Base-by-base conservation (phyloP, 2,113 vertebrate species). In the Polypterus senegalus region DNA sequence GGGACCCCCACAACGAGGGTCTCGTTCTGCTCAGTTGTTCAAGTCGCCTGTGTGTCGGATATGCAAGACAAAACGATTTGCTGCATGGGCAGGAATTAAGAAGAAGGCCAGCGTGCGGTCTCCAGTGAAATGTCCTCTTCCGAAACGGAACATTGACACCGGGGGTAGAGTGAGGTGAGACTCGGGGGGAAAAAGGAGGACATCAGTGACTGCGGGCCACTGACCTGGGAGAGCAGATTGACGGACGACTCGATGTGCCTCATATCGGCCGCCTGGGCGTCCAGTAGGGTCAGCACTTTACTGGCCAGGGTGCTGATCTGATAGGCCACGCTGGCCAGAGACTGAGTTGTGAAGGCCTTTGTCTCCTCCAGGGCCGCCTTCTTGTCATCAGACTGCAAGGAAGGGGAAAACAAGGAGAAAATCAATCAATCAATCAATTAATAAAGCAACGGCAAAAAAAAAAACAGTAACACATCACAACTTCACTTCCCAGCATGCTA, bases 271-370 rank as follows among this genome's bases (percentile, higher is more conserved):
- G 80, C 76, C 73, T 93, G 92, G 1, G 86, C 71, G 49, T 94
- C 93, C 76, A 97, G 71, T 69, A 94, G 79, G 44, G 75, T 80
- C 48, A 94, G 71, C 54, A 92, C 54, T 7, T 79, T 66, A 1
- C 46, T 76, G 10, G 92, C 93, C 78, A 97, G 63, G 49, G 75
- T 86, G 81, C 83, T 86, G 70, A 97, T 87, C 77, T 97, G 94
- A 67, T 92, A 93, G 1, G 87, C 77, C 9, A 97, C 87, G 0
- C 88, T 95, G 77, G 93, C 94, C 72, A 97, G 77, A 2, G 94
- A 87, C 78, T 97, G 94, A 0, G 79, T 77, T 48, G 86, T 79
- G 71, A 91, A 78, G 0, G 85, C 83, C 77, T 91, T 95, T 66
- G 93, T 88, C 76, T 94, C 89, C 64, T 93, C 87, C 11, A 92